Percentiles rank a stretch among this genome's conserved stretches.
Conservation (phyloP, 2,797 vertebrate genomes). For the Micropoecilia bifurca region DNA sequence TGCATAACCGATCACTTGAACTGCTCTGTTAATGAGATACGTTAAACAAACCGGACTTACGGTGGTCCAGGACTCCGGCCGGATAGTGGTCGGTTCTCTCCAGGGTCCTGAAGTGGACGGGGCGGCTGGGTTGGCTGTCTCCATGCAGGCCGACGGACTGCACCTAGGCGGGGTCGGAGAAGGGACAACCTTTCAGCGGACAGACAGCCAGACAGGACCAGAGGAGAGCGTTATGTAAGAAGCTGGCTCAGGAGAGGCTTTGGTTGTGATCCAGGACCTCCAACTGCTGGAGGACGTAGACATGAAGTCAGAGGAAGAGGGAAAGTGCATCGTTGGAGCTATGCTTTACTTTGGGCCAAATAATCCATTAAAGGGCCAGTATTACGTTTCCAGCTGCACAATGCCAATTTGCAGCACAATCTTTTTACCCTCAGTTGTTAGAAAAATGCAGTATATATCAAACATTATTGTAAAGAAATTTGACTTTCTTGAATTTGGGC, state of each 20-base stretch:
- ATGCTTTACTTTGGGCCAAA: conserved; percentile 7
- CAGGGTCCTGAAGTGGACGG: conserved; percentile 93
- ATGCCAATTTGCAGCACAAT: no score
- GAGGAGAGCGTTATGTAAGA: conserved; percentile 19
- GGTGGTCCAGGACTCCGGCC: conserved; percentile 91
- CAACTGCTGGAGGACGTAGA: conserved; percentile 25
- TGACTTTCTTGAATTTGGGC: no score
- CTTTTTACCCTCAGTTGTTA: no score
- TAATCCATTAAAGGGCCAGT: not conserved
- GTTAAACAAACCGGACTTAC: conserved; percentile 66
- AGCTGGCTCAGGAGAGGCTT: conserved; percentile 20
- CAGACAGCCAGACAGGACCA: not conserved
- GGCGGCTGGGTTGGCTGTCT: conserved; percentile 91
- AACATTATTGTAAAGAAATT: no score
- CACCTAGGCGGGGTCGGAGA: conserved; percentile 68
- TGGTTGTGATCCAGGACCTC: conserved; percentile 21
- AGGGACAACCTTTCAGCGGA: not conserved
- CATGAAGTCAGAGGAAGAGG: conserved; percentile 15
- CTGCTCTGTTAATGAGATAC: no score
- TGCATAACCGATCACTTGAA: no score
- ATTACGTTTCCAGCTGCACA: no score
- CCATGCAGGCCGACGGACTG: conserved; percentile 91
- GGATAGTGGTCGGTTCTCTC: conserved; percentile 92
- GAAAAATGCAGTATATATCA: no score
- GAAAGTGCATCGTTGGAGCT: conserved; percentile 13